A percentile compares a stretch with the other conserved stretches of the same genome.
phyloP scores from a whole-genome alignment of 2,113 vertebrate species.

The Oryzias celebensis region DNA sequence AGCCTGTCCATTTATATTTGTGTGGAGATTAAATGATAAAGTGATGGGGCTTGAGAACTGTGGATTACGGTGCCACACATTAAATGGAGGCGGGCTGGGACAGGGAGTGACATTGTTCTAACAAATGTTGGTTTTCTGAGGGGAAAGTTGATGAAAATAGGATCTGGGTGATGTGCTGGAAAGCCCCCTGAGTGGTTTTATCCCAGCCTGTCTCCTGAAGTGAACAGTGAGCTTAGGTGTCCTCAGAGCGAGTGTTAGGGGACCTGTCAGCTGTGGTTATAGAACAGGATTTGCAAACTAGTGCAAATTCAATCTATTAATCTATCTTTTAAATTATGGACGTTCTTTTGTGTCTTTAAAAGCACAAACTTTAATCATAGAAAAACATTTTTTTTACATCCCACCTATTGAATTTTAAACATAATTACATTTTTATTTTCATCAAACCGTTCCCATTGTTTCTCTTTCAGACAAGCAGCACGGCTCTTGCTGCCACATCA shows the following conservation, averaged over 20 bases:
- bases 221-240: slow-evolving; percentile 32
- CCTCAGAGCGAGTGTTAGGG: slow-evolving; percentile 4
- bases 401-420: background rate
- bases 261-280: background rate
- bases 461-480: no score
- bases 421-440: background rate
- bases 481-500: background rate
- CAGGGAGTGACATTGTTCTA: slow-evolving; percentile 24
- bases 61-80: slow-evolving; percentile 36
- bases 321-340: background rate
- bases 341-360: background rate
- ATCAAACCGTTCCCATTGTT: background rate
- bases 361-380: background rate
- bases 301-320: background rate
- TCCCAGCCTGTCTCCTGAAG: slow-evolving; percentile 19
- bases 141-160: slow-evolving; percentile 39
- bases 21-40: slow-evolving; percentile 40
- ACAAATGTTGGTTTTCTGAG: slow-evolving; percentile 13
- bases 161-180: slow-evolving; percentile 12
- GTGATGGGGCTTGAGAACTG: slow-evolving; percentile 10
- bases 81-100: slow-evolving; percentile 7
- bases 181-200: slow-evolving; percentile 21
- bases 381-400: background rate
- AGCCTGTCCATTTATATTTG: slow-evolving; percentile 16
- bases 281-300: background rate